Evolutionary conservation across 2,797 vertebrate genomes (phyloP), one percentile per base, ranked within the genome.

Genomic region (Sebastes oblongus): DNA sequence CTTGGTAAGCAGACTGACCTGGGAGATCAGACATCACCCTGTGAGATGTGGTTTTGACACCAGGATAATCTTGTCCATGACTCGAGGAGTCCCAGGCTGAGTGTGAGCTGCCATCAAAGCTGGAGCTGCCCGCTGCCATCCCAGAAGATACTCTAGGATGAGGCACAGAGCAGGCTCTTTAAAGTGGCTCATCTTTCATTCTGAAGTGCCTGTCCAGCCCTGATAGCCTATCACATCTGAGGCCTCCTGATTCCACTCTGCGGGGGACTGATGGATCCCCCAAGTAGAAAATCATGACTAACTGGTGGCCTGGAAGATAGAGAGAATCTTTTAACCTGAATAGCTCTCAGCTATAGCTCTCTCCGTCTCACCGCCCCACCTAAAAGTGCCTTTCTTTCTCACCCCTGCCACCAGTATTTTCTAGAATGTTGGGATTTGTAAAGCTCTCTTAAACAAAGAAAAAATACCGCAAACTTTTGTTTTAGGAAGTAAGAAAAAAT

Each of bases 161-260:
- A 80, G 73, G 59, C 56, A 39, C 66, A 61, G 61, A 84, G 73
- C 56, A 54, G 50, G 64, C 78, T 34, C 71, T 78, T 32, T 72
- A 75, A 66, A 79, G 66, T 25, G 74, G 70, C 46, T 82, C 77
- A 71, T 75, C 80, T 39, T 52, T 83, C 60, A 72, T 64, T 30
- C 67, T 52, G 67, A 34, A 73, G 72, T 70, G 84, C 54, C 77
- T 85, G 82, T 71, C 59, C 69, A 6, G 32, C 34, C 54, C 69
- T 71, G 84, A 86, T 83, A 85, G 80, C 66, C 69, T 61, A 59
- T 79, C 72, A 66, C 72, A 46, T 72, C 42, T 50, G 52, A 65
- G 65, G 10, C 3, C 60, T 61, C 52, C 58, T 75, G 50, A 72
- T 73, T 75, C 72, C 64, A 29, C 83, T 74, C 70, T 66, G 24